Evolutionary conservation across 2,113 vertebrate species (phyloP).

Genomic region (Nanger granti): DNA sequence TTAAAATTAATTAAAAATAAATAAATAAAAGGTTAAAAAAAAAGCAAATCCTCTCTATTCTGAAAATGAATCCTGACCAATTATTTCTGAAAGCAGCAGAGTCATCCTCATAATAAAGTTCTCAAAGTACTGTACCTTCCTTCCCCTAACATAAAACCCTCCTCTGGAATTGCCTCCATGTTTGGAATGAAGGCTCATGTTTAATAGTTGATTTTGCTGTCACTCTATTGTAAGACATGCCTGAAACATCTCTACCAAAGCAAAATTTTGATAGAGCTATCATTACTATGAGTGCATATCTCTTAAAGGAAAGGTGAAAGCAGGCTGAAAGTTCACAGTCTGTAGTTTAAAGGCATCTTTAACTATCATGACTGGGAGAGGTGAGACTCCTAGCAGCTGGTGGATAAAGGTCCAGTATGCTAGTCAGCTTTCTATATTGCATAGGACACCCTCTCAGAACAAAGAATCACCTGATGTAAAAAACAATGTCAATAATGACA

Average conservation of each 20-base stretch:
- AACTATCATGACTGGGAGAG: neutral
- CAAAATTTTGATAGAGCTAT: neutral
- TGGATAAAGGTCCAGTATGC: fast-evolving
- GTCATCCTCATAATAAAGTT: neutral
- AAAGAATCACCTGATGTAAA: neutral
- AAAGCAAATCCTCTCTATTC: neutral
- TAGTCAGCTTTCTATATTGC: neutral
- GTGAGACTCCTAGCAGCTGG: neutral
- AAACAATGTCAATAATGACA: neutral
- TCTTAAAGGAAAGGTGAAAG: neutral
- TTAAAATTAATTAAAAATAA: neutral
- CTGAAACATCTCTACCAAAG: neutral
- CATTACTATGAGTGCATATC: neutral
- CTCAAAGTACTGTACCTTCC: neutral
- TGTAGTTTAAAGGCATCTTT: neutral
- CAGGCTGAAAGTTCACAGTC: neutral
- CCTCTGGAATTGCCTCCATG: neutral
- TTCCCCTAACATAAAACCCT: neutral
- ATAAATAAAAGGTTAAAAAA: neutral
- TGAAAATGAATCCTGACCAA: neutral
- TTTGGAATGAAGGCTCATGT: neutral
- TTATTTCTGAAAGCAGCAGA: neutral
- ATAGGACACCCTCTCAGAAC: neutral
- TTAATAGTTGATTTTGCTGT: neutral
- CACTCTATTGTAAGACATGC: neutral